Evolutionary conservation across 2,888 invertebrate genomes (phyloP).

Genomic region (Dicyrtomina minuta): DNA sequence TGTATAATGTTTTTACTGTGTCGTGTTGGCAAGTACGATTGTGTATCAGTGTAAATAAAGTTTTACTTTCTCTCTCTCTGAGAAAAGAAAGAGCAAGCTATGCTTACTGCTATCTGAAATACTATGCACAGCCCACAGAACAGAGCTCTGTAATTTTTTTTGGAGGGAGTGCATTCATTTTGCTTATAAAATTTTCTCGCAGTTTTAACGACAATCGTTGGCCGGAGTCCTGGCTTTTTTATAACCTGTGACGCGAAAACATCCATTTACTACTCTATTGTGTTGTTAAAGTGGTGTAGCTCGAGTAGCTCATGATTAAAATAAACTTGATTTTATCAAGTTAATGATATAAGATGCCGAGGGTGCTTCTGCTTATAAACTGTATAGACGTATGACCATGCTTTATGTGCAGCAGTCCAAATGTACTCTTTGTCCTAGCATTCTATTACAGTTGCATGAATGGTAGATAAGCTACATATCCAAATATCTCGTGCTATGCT

Average conservation of each 20-base stretch:
- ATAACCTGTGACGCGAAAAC: constrained; percentile 16
- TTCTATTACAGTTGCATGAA: too few relatives aligned
- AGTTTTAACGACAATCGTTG: constrained; percentile 17
- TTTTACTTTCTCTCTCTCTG: too few relatives aligned
- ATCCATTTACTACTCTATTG: constrained; percentile 13
- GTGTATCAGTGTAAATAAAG: too few relatives aligned
- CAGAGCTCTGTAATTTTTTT: constrained; percentile 5
- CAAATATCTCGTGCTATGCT: too few relatives aligned
- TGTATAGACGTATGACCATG: too few relatives aligned
- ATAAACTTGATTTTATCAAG: constrained; percentile 2
- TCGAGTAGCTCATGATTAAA: constrained; percentile 12
- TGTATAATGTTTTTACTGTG: too few relatives aligned
- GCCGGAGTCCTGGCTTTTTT: constrained; percentile 2
- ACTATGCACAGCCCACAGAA: too few relatives aligned
- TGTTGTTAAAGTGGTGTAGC: constrained; percentile 11
- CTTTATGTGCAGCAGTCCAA: background rate
- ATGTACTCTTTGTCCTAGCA: background rate
- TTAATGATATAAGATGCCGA: too few relatives aligned
- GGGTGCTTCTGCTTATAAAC: background rate
- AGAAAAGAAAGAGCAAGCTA: too few relatives aligned
- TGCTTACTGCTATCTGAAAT: too few relatives aligned
- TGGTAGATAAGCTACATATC: too few relatives aligned
- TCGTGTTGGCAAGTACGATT: too few relatives aligned
- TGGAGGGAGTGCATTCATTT: constrained; percentile 1
- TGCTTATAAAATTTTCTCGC: constrained; percentile 25